phyloP scores from a whole-genome alignment of 2,113 vertebrate genomes.

The Nothoprocta perdicaria region DNA sequence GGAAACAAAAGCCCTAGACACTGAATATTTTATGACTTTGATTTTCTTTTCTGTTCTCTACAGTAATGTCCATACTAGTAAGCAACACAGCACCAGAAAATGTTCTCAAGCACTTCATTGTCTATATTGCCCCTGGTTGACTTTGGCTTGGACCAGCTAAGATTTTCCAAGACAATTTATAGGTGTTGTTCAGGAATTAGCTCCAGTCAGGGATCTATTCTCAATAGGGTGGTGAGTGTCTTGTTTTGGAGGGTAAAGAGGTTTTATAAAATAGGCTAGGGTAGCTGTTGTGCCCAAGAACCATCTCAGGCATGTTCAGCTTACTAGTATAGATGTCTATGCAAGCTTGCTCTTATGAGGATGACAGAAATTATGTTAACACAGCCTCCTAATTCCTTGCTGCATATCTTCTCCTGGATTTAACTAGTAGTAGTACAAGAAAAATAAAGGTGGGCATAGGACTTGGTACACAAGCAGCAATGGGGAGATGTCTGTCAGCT shows the following conservation, averaged over 20 bases:
- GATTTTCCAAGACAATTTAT: not conserved
- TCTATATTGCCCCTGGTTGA: not conserved
- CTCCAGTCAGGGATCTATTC: not conserved
- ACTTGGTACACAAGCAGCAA: not conserved
- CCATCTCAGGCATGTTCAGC: not conserved
- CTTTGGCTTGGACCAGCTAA: not conserved
- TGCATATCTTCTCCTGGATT: conserved; percentile 30
- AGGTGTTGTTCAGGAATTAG: not conserved
- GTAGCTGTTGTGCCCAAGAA: not conserved
- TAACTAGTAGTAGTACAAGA: conserved; percentile 8
- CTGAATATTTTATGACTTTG: not conserved
- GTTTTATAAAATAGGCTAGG: not conserved
- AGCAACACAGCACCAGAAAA: not conserved
- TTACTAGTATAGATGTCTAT: not conserved
- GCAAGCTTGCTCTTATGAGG: not conserved
- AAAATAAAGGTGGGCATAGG: not conserved
- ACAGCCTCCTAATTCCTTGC: conserved; percentile 12
- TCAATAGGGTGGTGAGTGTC: not conserved
- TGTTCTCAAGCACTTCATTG: not conserved
- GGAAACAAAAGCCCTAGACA: not conserved
- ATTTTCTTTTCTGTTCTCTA: not conserved
- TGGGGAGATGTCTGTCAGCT: not conserved
- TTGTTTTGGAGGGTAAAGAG: not conserved
- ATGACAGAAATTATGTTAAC: conserved; percentile 50
- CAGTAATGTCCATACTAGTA: not conserved